Evolutionary conservation across 2,888 invertebrate species (phyloP), one percentile per base, ranked within the genome.

Genomic region (Andrena camellia): DNA sequence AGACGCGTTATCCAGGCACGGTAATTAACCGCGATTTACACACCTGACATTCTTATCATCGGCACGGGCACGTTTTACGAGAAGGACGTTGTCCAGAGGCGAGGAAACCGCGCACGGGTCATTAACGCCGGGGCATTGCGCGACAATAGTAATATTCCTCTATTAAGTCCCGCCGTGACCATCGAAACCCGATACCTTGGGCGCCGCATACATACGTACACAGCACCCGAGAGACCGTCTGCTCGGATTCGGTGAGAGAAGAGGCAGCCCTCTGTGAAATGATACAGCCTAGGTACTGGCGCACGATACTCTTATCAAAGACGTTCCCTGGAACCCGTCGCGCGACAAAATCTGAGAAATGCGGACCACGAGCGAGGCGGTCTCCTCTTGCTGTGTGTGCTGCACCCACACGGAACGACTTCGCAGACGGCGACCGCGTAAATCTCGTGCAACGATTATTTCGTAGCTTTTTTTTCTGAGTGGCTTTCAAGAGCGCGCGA

Each of bases 311-410:
- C 78, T 79, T 79, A 79, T 79, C 79, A 57, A 64, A 69, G 35
- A 42, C 42, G 57, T 77, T 70, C 63, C 8, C 8, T 29, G 10
- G 54, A 78, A 42, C 42, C 26, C 52, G 23, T 54, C 10, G 17
- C 67, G 62, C 77, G 76, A 67, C 78, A 62, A 62, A 67, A 76
- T 70, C 64, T 70, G 64, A 64, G 78, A 78, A 70, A 78, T 73
- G 64, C 64, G 35, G 59, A 66, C 59, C 52, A 59, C 57, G 64
- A 42, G 23, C 31, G 8, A 6, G n/a, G 2, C 13, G 31, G 23
- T 59, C 50, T 62, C 75, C 23, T 52, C 33, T 69, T 69, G 20
- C 59, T 74, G 57, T n/a, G n/a, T 17, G 23, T 20, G 50, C n/a
- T 26, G 20, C 26, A 13, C 29, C 13, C 31, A 66, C 50, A 13